These are phyloP conservation scores for Porites rus DNA, from an alignment of 92 coral and sea anemone genomes.

Conservation along the genomic window DNA sequence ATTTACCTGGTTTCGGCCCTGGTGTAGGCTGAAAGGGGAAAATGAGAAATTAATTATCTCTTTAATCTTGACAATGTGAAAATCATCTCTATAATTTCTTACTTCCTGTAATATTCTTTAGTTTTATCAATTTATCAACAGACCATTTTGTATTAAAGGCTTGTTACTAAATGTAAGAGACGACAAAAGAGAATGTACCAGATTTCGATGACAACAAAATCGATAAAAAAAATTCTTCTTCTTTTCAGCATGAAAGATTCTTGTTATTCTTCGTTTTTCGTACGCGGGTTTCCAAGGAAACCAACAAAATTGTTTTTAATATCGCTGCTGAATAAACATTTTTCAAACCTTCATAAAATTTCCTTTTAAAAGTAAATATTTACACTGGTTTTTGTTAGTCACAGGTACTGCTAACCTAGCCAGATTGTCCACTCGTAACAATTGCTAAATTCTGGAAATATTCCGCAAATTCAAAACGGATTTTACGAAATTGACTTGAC, in stretches of 20 bases:
- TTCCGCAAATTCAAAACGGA: neutral
- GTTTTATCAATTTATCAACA: no score
- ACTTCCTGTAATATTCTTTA: no score
- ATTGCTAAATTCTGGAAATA: neutral
- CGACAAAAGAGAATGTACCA: no score
- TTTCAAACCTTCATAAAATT: slow-evolving; percentile 26
- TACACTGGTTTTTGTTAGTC: slow-evolving; percentile 6
- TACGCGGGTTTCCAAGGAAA: slow-evolving; percentile 17
- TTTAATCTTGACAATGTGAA: no score
- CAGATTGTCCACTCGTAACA: neutral
- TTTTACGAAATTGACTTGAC: slow-evolving; percentile 12
- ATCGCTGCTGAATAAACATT: slow-evolving; percentile 26
- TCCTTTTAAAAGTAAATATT: slow-evolving; percentile 29
- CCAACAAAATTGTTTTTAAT: slow-evolving; percentile 10
- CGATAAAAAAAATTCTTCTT: neutral
- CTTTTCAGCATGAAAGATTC: neutral
- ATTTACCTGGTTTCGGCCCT: neutral
- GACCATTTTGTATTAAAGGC: no score
- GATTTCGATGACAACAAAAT: neutral
- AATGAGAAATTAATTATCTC: no score
- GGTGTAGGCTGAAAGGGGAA: no score
- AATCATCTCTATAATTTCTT: no score
- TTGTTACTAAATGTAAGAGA: no score
- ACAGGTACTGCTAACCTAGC: slow-evolving; percentile 18
- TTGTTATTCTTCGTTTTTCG: neutral